These are phyloP conservation scores for Thunnus thynnus DNA, from an alignment of 2,113 vertebrate genomes.

Conservation along the genomic window DNA sequence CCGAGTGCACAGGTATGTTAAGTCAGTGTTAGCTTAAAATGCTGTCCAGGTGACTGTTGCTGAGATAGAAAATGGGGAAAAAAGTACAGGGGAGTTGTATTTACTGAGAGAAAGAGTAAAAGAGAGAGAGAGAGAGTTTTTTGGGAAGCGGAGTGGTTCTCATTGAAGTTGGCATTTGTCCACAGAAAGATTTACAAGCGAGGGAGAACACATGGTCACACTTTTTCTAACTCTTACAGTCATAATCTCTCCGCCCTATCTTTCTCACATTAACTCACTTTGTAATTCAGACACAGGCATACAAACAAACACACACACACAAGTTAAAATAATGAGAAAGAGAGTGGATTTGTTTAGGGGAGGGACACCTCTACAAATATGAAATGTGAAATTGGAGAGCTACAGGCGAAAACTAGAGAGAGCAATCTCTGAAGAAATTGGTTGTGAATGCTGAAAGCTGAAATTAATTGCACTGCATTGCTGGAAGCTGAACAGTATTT, in stretches of 20 bases:
- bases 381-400: background rate
- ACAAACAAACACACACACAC: background rate
- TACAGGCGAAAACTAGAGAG: too few species aligned
- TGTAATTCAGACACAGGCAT: slow-evolving; percentile 13
- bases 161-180: slow-evolving; percentile 34
- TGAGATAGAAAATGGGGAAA: background rate
- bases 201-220: slow-evolving; percentile 41
- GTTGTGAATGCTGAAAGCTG: too few species aligned
- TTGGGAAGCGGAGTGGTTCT: slow-evolving; percentile 28
- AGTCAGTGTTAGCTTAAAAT: slow-evolving; percentile 3
- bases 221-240: slow-evolving; percentile 3
- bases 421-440: too few species aligned
- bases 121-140: slow-evolving; percentile 7
- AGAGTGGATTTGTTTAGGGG: background rate
- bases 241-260: background rate
- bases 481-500: too few species aligned
- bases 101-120: background rate
- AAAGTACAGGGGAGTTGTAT: background rate
- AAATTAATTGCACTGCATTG: too few species aligned
- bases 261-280: background rate
- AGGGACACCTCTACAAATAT: background rate
- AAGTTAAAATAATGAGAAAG: background rate
- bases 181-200: slow-evolving; percentile 44
- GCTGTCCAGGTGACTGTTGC: slow-evolving; percentile 2
- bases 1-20: slow-evolving; percentile 26